Percentiles rank a stretch among this genome's conserved stretches.
Conservation (phyloP, 2,888 invertebrate species). For the Trimorus sp. region DNA sequence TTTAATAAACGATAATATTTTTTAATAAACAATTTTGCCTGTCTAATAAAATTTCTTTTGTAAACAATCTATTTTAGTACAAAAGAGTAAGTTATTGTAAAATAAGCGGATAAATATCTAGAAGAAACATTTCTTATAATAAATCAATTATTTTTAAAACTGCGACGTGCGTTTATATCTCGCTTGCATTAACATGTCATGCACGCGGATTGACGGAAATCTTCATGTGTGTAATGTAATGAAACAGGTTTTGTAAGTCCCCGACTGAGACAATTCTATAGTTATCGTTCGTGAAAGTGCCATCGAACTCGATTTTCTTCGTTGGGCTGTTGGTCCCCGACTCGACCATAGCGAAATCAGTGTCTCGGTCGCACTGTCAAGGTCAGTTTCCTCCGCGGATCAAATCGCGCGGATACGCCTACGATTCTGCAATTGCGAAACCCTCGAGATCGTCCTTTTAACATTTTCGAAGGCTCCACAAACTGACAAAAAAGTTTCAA, state of each 20-base stretch:
- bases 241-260: conserved; percentile 73
- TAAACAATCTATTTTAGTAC: too few species aligned
- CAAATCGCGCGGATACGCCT: conserved; percentile 21
- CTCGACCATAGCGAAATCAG: conserved; percentile 67
- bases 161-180: neutral
- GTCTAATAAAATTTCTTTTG: too few species aligned
- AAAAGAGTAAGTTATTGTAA: too few species aligned
- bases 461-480: neutral
- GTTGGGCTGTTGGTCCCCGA: conserved; percentile 69
- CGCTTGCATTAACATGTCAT: conserved; percentile 42
- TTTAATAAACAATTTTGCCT: too few species aligned
- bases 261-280: conserved; percentile 70
- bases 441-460: neutral
- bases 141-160: too few species aligned
- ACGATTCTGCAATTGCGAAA: conserved; percentile 12
- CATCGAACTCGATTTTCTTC: conserved; percentile 75
- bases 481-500: neutral
- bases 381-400: conserved; percentile 70
- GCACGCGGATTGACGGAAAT: conserved; percentile 50
- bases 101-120: too few species aligned
- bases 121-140: too few species aligned
- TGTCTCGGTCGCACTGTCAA: conserved; percentile 76
- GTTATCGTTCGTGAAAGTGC: conserved; percentile 76
- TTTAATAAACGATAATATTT: too few species aligned
- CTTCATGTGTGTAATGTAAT: conserved; percentile 57